Percentiles rank a stretch among this genome's conserved stretches.
Evolutionary conservation across 2,888 invertebrate species (phyloP).

Genomic region (Oscheius myriophilus): DNA sequence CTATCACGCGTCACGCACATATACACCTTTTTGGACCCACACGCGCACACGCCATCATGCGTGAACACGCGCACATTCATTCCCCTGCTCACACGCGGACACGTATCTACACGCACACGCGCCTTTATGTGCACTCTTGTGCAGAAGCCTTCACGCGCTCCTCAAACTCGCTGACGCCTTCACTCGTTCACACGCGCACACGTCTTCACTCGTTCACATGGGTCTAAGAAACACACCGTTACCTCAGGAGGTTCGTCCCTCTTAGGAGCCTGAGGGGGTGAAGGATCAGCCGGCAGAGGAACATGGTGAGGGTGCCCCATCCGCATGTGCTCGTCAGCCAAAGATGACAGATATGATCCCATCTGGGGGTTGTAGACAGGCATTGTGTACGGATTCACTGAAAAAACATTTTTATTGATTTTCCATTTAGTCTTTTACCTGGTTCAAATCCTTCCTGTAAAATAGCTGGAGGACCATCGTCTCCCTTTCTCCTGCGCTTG

Average conservation of each 20-base stretch:
- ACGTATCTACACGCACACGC: too few species aligned
- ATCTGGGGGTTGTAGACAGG: constrained; percentile 2
- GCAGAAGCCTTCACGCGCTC: too few species aligned
- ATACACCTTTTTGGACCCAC: too few species aligned
- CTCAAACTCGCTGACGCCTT: too few species aligned
- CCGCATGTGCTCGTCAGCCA: not conserved
- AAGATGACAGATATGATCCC: not conserved
- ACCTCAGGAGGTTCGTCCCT: constrained; percentile 31
- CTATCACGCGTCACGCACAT: too few species aligned
- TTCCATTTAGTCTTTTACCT: not conserved
- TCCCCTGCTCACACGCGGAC: too few species aligned
- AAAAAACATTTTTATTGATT: not conserved
- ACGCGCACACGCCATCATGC: too few species aligned
- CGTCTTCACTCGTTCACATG: not conserved
- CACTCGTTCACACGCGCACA: too few species aligned
- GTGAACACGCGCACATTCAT: too few species aligned
- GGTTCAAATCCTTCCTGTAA: constrained; percentile 29
- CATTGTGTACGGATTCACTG: constrained; percentile 3
- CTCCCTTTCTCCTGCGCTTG: constrained; percentile 13
- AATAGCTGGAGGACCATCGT: constrained; percentile 18
- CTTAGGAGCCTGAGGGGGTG: constrained; percentile 20
- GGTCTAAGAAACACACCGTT: not conserved
- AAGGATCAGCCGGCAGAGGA: constrained; percentile 15
- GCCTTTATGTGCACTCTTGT: too few species aligned
- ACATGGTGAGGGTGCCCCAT: constrained; percentile 7